These are phyloP conservation scores for Gymnothorax javanicus DNA, from an alignment of 2,797 vertebrate genomes.

Conservation along the genomic window DNA sequence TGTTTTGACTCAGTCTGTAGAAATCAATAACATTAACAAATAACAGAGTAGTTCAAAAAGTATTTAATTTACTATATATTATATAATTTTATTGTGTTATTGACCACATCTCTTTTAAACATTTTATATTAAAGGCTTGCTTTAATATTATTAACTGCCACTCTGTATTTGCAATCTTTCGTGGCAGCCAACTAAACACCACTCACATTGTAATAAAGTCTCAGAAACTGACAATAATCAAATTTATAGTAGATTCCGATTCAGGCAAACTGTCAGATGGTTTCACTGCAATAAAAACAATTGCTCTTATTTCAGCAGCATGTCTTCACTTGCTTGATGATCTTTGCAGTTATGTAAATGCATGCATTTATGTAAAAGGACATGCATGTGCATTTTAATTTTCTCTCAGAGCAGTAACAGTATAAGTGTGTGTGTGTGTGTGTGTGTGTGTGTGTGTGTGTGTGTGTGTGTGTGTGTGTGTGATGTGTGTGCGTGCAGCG, in stretches of 20 bases:
- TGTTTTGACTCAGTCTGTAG: neutral
- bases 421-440: too few relatives aligned
- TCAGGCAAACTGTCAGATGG: neutral
- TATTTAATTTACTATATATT: neutral
- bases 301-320: neutral
- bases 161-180: neutral
- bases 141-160: neutral
- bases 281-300: neutral
- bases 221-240: neutral
- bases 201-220: neutral
- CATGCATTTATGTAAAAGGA: neutral
- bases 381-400: neutral
- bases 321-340: neutral
- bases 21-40: constrained; percentile 1
- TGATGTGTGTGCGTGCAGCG: too few relatives aligned
- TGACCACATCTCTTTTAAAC: neutral
- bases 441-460: too few relatives aligned
- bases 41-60: neutral
- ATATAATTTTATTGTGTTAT: neutral
- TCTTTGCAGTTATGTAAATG: neutral
- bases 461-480: too few relatives aligned
- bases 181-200: neutral
- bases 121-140: neutral
- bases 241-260: neutral
- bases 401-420: neutral